Evolutionary conservation across 1,140 invertebrate genomes (phyloP), one percentile per base, ranked within the genome.

Genomic region (Batillaria attramentaria): DNA sequence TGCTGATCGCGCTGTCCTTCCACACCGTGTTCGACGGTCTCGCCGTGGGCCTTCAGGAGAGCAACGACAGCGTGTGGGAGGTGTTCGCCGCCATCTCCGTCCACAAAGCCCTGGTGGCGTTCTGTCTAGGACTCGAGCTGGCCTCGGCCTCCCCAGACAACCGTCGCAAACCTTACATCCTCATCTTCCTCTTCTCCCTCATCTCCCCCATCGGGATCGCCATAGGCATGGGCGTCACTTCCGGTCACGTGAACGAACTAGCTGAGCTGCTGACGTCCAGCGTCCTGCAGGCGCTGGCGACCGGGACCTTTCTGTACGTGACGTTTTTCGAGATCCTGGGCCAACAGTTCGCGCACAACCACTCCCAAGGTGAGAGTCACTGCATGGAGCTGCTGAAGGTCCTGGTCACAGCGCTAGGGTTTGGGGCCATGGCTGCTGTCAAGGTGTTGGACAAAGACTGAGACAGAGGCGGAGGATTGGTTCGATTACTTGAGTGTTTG

Each of bases 291-390:
- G 93, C 92, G 60, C 75, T 97, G 28, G 96, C 96, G 18, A 95
- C 95, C 18, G 97, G 97, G 50, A 97, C 96, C 1, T 94, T 98
- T 65, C 91, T 98, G 0, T 98, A 98, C 89, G 96, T 98, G 43
- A 97, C 96, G 0, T 95, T 97, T 50, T 95, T 96, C 86, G 97
- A 98, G 92, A 95, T 98, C 50, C 90, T 98, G 43, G 96, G 90
- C n/a, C 87, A 91, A 73, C 91, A 92, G 80, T 76, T 92, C 13
- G 70, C 74, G 13, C 75, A 85, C 41, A 62, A 65, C 39, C 50
- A 76, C 42, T 28, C 50, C 31, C 10, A 41, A 18, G 74, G 77
- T 5, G 62, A 77, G 50, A 81, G 57, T 43, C 28, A 43, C 18
- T 24, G 24, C 35, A 13, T 28, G 31, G 41, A 57, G 28, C 24